A percentile compares a stretch with the other conserved stretches of the same genome.
These are phyloP conservation scores for Brachyptera putata DNA, from an alignment of 2,888 invertebrate species.

Conservation along the genomic window DNA sequence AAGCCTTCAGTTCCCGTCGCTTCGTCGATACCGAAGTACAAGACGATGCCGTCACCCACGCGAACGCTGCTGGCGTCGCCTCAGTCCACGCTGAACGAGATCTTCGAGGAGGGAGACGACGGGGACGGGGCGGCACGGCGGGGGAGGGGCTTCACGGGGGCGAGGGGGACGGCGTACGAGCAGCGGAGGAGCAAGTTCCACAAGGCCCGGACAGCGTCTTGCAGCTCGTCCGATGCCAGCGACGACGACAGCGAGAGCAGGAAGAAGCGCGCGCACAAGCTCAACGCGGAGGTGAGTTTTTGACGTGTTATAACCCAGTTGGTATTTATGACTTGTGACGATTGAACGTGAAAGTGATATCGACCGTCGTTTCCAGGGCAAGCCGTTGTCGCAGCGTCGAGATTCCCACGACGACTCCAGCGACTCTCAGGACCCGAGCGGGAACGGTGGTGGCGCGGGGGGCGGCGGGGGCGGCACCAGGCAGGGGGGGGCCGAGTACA, in stretches of 20 bases:
- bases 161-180: constrained; percentile 43
- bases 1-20: constrained; percentile 41
- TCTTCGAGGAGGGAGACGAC: constrained; percentile 56
- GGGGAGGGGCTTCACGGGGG: constrained; percentile 8
- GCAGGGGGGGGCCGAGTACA: constrained; percentile 28
- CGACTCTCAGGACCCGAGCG: constrained; percentile 72
- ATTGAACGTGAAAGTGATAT: too few relatives aligned
- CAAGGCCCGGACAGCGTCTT: constrained; percentile 76
- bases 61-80: constrained; percentile 38
- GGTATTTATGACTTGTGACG: too few relatives aligned
- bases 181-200: constrained; percentile 65
- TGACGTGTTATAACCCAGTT: too few relatives aligned
- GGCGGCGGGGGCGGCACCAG: constrained; percentile 31
- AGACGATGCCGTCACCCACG: constrained; percentile 57
- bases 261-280: constrained; percentile 73
- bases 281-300: constrained; percentile 39
- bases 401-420: constrained; percentile 84
- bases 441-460: constrained; percentile 46
- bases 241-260: constrained; percentile 80
- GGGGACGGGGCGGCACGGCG: constrained; percentile 35
- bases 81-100: constrained; percentile 58
- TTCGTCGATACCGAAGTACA: constrained; percentile 48
- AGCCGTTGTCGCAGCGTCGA: constrained; percentile 59
- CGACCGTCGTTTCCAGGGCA: too few relatives aligned
- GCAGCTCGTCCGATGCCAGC: constrained; percentile 91